A percentile compares a stretch with the other conserved stretches of the same genome.
These are phyloP conservation scores for Nymphalis io DNA, from an alignment of 1,140 invertebrate genomes.

Conservation along the genomic window DNA sequence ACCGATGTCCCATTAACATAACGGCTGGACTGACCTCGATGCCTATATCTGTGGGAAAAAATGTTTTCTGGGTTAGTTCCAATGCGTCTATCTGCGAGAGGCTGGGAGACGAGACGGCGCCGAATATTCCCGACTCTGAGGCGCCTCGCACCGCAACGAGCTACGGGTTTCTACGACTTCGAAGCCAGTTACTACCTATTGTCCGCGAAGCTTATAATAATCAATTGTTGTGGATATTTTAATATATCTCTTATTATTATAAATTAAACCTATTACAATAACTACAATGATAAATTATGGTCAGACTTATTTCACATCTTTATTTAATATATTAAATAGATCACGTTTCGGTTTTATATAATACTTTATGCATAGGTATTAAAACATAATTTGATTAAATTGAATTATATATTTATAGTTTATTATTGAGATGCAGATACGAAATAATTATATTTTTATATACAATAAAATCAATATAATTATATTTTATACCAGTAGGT, in stretches of 20 bases:
- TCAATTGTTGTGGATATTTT: slow-evolving; percentile 9
- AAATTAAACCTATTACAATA: not conserved
- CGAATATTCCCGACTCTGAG: slow-evolving; percentile 43
- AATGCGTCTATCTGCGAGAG: slow-evolving; percentile 53
- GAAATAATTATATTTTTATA: too few relatives aligned
- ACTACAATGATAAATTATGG: not conserved
- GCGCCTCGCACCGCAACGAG: slow-evolving; percentile 46
- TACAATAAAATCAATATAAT: too few relatives aligned
- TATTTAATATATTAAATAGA: too few relatives aligned
- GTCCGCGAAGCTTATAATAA: slow-evolving; percentile 1
- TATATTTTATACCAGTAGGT: too few relatives aligned
- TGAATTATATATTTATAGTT: too few relatives aligned
- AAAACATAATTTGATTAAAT: too few relatives aligned
- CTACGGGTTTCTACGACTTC: slow-evolving; percentile 10
- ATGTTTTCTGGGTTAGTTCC: slow-evolving; percentile 69
- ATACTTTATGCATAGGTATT: too few relatives aligned
- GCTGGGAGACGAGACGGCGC: slow-evolving; percentile 66
- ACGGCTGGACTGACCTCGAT: slow-evolving; percentile 64
- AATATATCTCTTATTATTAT: not conserved
- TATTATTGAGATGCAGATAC: too few relatives aligned
- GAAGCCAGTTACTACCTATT: slow-evolving; percentile 14
- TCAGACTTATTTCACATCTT: not conserved
- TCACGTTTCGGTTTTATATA: too few relatives aligned
- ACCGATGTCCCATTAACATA: slow-evolving; percentile 69
- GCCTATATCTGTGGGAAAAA: slow-evolving; percentile 71